Conservation (phyloP, 1,140 invertebrate species). For the Antheraea pernyi region DNA sequence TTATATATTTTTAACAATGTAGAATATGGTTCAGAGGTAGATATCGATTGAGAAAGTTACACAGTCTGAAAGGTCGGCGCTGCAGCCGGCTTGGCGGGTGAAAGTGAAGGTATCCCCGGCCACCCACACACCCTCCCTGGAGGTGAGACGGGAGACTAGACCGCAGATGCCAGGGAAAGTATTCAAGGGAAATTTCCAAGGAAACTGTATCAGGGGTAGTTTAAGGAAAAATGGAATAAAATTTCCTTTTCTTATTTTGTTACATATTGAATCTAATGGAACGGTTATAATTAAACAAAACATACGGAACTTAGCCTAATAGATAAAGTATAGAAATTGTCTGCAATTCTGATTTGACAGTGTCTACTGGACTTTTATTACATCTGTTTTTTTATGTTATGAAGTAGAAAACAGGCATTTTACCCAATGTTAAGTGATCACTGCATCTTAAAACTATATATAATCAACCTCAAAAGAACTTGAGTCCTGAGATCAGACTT, state of each 20-base stretch:
- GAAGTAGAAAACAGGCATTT: no score
- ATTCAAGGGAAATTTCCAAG: slow-evolving; percentile 10
- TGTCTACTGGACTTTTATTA: not conserved
- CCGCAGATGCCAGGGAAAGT: slow-evolving; percentile 63
- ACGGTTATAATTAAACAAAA: not conserved
- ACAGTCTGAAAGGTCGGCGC: slow-evolving; percentile 36
- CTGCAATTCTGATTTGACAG: not conserved
- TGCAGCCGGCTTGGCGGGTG: slow-evolving; percentile 35
- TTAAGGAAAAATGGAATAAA: slow-evolving; percentile 12
- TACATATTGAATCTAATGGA: slow-evolving; percentile 26
- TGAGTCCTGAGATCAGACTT: no score
- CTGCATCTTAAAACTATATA: no score
- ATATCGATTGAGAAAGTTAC: slow-evolving; percentile 16
- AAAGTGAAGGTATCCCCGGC: slow-evolving; percentile 59
- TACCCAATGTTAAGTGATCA: no score
- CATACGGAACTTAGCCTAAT: not conserved
- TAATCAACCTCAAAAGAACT: no score
- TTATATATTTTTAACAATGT: slow-evolving; percentile 14
- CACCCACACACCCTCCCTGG: slow-evolving; percentile 30
- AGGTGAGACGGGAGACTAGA: slow-evolving; percentile 13
- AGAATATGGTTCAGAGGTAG: not conserved
- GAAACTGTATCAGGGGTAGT: not conserved
- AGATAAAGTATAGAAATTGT: not conserved
- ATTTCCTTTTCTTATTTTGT: slow-evolving; percentile 7
- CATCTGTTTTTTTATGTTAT: no score